A percentile compares a stretch with the other conserved stretches of the same genome.
Evolutionary conservation across 2,113 vertebrate genomes (phyloP).

Genomic region (Patagioenas fasciata): DNA sequence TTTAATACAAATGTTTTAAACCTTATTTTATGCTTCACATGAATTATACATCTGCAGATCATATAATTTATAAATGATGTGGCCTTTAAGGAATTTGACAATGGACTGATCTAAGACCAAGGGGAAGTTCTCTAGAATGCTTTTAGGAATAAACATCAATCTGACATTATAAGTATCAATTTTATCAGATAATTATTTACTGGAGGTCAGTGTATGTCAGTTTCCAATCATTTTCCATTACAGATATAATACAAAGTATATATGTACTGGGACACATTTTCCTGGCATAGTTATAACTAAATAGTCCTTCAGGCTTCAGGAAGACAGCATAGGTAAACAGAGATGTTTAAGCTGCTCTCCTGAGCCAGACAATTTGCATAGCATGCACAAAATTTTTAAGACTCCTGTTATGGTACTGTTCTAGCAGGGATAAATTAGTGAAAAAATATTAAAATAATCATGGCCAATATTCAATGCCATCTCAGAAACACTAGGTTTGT

Average conservation of each 20-base stretch:
- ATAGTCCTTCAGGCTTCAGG: slow-evolving; percentile 11
- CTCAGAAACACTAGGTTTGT: not conserved
- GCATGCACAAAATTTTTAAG: not conserved
- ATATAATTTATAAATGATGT: slow-evolving; percentile 37
- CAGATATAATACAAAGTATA: not conserved
- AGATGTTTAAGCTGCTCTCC: not conserved
- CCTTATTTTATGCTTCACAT: slow-evolving; percentile 22
- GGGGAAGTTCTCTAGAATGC: not conserved
- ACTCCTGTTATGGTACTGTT: not conserved
- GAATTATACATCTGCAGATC: slow-evolving; percentile 45
- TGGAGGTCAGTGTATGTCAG: slow-evolving; percentile 4
- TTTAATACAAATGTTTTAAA: slow-evolving; percentile 39
- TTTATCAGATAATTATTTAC: slow-evolving; percentile 42
- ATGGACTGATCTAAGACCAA: slow-evolving; percentile 29
- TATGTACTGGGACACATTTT: not conserved
- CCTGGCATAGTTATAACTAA: not conserved
- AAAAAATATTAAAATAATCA: not conserved
- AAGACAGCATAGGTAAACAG: not conserved
- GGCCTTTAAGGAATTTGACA: slow-evolving; percentile 55
- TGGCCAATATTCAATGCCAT: not conserved
- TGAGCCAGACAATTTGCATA: not conserved
- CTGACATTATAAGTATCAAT: slow-evolving; percentile 47
- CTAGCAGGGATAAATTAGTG: not conserved
- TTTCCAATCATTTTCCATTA: slow-evolving; percentile 33
- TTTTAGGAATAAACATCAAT: slow-evolving; percentile 43